Evolutionary conservation across 2,797 vertebrate genomes (phyloP).

Genomic region (Salmo trutta): DNA sequence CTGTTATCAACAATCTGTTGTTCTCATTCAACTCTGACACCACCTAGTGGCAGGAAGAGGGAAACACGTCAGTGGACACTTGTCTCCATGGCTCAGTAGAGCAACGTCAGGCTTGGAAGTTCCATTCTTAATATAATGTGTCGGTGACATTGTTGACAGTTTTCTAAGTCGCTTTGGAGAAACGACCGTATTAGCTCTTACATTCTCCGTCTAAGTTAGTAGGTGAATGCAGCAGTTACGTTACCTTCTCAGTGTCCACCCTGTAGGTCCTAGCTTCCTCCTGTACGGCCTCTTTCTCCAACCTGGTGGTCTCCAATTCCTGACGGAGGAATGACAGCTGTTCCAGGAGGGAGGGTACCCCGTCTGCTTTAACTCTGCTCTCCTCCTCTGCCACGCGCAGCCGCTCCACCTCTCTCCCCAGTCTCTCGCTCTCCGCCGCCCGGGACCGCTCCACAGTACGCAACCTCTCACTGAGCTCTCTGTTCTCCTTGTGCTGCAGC

Average conservation of each 20-base stretch:
- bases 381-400: conserved; percentile 83
- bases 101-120: neutral
- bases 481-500: conserved; percentile 90
- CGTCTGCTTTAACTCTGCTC: conserved; percentile 75
- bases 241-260: conserved; percentile 48
- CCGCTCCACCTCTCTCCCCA: conserved; percentile 79
- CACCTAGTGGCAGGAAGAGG: conserved; percentile 70
- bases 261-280: conserved; percentile 77
- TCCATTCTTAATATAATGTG: too few species aligned
- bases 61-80: neutral
- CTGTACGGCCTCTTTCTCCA: conserved; percentile 81
- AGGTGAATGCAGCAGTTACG: too few species aligned
- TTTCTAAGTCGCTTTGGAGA: too few species aligned
- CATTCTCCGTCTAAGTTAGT: conserved; percentile 3
- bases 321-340: conserved; percentile 85
- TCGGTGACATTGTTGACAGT: too few species aligned
- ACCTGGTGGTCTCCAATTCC: conserved; percentile 81
- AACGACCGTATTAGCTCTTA: neutral
- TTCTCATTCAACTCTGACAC: conserved; percentile 86
- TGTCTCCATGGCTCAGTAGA: too few species aligned
- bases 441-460: conserved; percentile 73
- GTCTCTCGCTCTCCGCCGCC: conserved; percentile 80
- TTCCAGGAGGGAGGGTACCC: conserved; percentile 82
- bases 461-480: conserved; percentile 84
- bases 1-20: conserved; percentile 82